Base-by-base conservation (phyloP, 2,113 vertebrate genomes). In the Cathartes aura region DNA sequence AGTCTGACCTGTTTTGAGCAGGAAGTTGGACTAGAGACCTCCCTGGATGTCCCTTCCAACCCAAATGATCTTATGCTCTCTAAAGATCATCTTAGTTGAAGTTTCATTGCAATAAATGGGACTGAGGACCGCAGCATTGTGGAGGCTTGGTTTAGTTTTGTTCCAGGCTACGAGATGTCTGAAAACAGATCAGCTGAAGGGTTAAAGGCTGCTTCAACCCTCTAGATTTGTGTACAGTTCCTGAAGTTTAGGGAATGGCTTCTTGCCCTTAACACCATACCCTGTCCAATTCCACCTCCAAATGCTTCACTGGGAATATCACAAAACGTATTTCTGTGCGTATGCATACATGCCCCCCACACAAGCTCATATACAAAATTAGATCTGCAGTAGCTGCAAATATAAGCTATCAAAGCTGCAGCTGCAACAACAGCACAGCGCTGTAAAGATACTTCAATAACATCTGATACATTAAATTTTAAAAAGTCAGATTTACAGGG, bases 141-240 rank as follows among this genome's bases (percentile, higher is more conserved):
- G 26, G 23, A 68, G 8, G 9, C 4, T 43, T 34, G 9, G 82
- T 0, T 38, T 24, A 6, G 27, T 8, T 15, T 10, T 60, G n/a
- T 8, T 26, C 32, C 88, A 81, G 24, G 15, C 60, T 11, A 9
- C 0, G 2, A 72, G 62, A 36, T 9, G 1, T 22, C 58, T 48
- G 45, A 60, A 43, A 47, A 11, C 8, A 9, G 6, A 9, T 1
- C 40, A 21, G 17, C 0, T 0, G 9, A 42, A 73, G 6, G 2
- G 8, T 8, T 22, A 12, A 73, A 36, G 8, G 26, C 34, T 50
- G 9, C 50, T 34, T 45, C 83, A 53, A 1, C 23, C 43, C 18
- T 10, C 27, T 11, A 12, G 16, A 3, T 19, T 1, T 3, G 2
- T 0, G 1, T 2, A 32, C 42, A 7, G 9, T 2, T 38, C 5